Conservation (phyloP, 2,888 invertebrate genomes). For the Coecobrya sp. region DNA sequence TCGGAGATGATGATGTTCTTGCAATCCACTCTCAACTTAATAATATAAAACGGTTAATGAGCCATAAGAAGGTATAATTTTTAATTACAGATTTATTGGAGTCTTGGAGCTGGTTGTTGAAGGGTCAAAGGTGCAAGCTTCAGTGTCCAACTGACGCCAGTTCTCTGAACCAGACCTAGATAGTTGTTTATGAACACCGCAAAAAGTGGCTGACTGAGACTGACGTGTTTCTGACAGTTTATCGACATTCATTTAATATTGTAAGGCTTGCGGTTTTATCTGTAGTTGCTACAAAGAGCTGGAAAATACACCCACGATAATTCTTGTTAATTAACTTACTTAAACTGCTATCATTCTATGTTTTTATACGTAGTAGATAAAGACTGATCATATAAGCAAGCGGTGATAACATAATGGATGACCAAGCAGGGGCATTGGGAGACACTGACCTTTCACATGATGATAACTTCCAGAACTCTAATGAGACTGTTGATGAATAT, state of each 20-base stretch:
- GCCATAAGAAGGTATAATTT: neutral
- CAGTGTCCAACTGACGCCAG: neutral
- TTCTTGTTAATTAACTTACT: constrained; percentile 19
- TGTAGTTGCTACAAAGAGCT: too few relatives aligned
- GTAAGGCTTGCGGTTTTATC: neutral
- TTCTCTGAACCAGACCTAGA: neutral
- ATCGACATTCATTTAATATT: neutral
- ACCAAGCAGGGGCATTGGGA: neutral
- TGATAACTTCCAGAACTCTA: neutral
- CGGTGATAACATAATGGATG: neutral
- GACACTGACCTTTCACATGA: constrained; percentile 40
- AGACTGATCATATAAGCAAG: neutral
- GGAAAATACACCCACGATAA: too few relatives aligned
- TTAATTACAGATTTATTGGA: constrained; percentile 28
- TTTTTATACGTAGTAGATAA: neutral
- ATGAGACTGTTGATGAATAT: constrained; percentile 3
- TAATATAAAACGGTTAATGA: neutral
- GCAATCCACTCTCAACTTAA: neutral
- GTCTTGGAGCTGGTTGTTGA: neutral
- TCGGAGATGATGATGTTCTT: neutral
- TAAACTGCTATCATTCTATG: neutral
- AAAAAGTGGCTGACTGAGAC: neutral
- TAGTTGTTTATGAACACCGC: neutral
- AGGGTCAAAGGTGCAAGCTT: constrained; percentile 30
- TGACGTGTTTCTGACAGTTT: neutral